A percentile compares a stretch with the other conserved stretches of the same genome.
These are phyloP conservation scores for Syrista parreyssii DNA, from an alignment of 2,888 invertebrate genomes.

Conservation along the genomic window DNA sequence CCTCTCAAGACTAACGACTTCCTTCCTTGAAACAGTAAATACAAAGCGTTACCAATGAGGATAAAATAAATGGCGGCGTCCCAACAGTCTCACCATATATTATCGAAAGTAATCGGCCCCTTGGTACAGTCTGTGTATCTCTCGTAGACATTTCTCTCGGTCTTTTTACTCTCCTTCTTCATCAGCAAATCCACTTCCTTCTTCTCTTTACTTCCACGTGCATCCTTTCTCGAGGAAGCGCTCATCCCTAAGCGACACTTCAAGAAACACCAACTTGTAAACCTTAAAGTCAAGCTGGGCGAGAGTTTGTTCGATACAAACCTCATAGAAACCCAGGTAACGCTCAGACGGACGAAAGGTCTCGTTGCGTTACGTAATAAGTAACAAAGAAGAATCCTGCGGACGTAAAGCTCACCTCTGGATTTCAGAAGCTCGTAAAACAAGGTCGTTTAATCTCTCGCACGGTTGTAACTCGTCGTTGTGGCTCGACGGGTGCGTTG, in stretches of 20 bases:
- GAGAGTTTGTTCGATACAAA: not conserved
- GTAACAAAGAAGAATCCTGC: not conserved
- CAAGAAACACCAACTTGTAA: not conserved
- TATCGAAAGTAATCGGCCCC: conserved; percentile 37
- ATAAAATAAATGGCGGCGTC: not conserved
- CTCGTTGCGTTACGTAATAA: not conserved
- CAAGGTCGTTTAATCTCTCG: conserved; percentile 37
- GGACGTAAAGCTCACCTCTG: conserved; percentile 11
- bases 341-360: not conserved
- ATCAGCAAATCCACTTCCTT: not conserved
- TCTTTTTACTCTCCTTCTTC: conserved; percentile 21
- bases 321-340: not conserved
- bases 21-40: conserved; percentile 40
- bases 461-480: conserved; percentile 25
- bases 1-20: conserved; percentile 43
- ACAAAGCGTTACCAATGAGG: conserved; percentile 7
- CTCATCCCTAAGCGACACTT: not conserved
- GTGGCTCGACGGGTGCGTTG: not conserved
- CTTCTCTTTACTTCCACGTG: not conserved
- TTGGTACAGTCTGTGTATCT: conserved; percentile 30
- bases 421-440: conserved; percentile 26
- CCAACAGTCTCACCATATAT: conserved; percentile 38
- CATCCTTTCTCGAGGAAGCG: not conserved
- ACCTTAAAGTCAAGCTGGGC: not conserved
- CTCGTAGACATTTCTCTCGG: conserved; percentile 17